Evolutionary conservation across 2,888 invertebrate genomes (phyloP).

Genomic region (Atethmia centrago): DNA sequence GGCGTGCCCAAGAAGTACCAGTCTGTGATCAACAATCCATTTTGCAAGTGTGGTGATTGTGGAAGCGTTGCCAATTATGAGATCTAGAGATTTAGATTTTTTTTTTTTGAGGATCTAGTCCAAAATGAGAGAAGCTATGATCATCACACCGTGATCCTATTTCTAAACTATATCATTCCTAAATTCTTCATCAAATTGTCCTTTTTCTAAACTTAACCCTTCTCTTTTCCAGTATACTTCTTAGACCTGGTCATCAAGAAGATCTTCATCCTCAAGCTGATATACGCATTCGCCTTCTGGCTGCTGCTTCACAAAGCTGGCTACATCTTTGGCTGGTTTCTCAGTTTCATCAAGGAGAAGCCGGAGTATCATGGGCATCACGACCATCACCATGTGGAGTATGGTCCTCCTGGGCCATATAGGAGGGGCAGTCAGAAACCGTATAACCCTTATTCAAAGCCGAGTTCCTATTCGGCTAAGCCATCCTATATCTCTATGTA

Average conservation of each 20-base stretch:
- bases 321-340: conserved; percentile 86
- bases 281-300: conserved; percentile 86
- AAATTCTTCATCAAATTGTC: background rate
- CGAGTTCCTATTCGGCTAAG: conserved; percentile 25
- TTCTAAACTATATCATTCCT: background rate
- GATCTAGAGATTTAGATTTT: too few relatives aligned
- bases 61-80: background rate
- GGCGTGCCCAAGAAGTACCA: background rate
- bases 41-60: background rate
- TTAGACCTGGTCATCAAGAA: conserved; percentile 86
- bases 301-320: conserved; percentile 86
- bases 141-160: background rate
- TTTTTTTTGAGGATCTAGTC: too few relatives aligned
- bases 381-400: conserved; percentile 70
- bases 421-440: conserved; percentile 57
- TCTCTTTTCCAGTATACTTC: conserved; percentile 81
- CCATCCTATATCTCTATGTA: conserved; percentile 36
- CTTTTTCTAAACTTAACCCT: background rate
- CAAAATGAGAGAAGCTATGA: background rate
- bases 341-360: conserved; percentile 84
- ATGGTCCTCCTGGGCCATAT: conserved; percentile 68
- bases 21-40: background rate
- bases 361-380: conserved; percentile 73
- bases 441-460: conserved; percentile 60
- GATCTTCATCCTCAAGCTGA: conserved; percentile 84